Evolutionary conservation across 2,113 vertebrate species (phyloP), one percentile per base, ranked within the genome.

Genomic region (Ameiurus melas): DNA sequence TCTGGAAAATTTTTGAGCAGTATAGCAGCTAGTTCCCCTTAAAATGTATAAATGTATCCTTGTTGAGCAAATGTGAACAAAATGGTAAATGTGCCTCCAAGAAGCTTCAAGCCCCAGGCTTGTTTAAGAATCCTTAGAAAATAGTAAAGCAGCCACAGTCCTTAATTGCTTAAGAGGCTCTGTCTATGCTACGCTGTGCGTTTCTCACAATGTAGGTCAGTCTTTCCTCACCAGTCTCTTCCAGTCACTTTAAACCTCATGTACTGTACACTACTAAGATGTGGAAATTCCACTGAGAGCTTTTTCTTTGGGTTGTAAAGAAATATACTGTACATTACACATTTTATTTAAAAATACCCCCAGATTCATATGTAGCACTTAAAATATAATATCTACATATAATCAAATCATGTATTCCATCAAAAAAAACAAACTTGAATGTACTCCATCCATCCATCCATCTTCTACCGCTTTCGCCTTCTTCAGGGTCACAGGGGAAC

Each of bases 201-300:
- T 84, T 83, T 86, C 19, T 66, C 68, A 88, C 87, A 93, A 95
- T 95, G 90, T 96, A 95, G 94, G 95, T 95, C 94, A 95, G 89
- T 90, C 88, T 92, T 94, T 92, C 89, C 92, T 93, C 89, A 89
- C 90, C 94, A 95, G 88, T 90, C 88, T 92, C 91, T 92, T 93
- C 90, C 89, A 93, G 81, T 90, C 88, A 91, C 89, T 91, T 68
- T 87, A n/a, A 75, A 80, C 73, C 77, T 89, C 81, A 86, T 84
- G 33, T 36, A 43, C 17, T 79, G 17, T 57, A 33, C 3, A 33
- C 7, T 78, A 27, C 47, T 33, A 9, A 80, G 4, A 19, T 57
- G 17, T 9, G 6, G 47, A 53, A 78, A n/a, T 2, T 30, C 25
- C 51, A n/a, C 4, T 27, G 25, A 1, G 16, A n/a, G 25, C 39